Base-by-base conservation (phyloP, 2,888 invertebrate species). In the Tetheella fluctuosa region DNA sequence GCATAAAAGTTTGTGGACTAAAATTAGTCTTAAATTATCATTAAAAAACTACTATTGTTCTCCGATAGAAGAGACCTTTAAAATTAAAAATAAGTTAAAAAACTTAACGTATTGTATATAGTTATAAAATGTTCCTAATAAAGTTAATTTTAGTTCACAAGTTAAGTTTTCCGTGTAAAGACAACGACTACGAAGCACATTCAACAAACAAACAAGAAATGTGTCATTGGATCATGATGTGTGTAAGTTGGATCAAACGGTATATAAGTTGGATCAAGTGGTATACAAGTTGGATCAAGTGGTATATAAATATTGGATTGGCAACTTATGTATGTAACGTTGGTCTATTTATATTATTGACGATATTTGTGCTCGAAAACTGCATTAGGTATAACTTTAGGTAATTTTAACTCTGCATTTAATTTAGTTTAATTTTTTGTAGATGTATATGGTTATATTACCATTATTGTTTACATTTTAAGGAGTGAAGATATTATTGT, bases 351-450 rank as follows among this genome's bases (percentile, higher is more conserved):
- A 39, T 39, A 39, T 39, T 39, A 6, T 37, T 37, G 37, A 30
- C 30, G 30, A 37, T 37, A 37, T 15, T 3, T n/a, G n/a, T n/a
- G n/a, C n/a, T n/a, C n/a, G 15, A n/a, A 15, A 23, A 25, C 8
- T 53, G 13, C 23, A 15, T 54, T n/a, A 54, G 25, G 7, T 17
- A 12, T 15, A 28, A 15, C n/a, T 10, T 30, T 30, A 68, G 61
- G 39, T 39, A n/a, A 39, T 39, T 39, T 39, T 12, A 54, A 65
- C 53, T 61, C 67, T 69, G 76, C 76, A 76, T 76, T 76, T 76
- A 76, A 70, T 76, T 65, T 76, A 76, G 67, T 64, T 67, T 67
- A 65, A 65, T 67, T 59, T 63, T 64, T 60, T 74, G 74, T 74
- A 30, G 30, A 39, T 39, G n/a, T 39, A 39, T 39, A 15, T 54